Percentiles rank a stretch among this genome's conserved stretches.
Conservation (phyloP, 2,888 invertebrate genomes). For the Drosophila demipolita region DNA sequence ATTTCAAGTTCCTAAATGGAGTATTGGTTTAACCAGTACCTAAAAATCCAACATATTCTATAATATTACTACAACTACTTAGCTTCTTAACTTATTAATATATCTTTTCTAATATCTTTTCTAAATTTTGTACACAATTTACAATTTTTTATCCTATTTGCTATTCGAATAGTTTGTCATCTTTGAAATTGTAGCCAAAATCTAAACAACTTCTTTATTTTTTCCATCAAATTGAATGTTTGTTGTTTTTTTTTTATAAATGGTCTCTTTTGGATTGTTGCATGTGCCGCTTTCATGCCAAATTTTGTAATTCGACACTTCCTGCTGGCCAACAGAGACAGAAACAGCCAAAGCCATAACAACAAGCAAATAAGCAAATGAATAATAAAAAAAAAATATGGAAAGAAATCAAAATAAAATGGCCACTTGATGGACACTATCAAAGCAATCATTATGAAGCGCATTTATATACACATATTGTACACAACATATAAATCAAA, state of each 20-base stretch:
- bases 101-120: background rate
- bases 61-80: background rate
- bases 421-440: slow-evolving; percentile 59
- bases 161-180: background rate
- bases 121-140: background rate
- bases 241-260: slow-evolving; percentile 31
- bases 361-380: slow-evolving; percentile 27
- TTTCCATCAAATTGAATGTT: slow-evolving; percentile 34
- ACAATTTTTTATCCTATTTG: background rate
- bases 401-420: slow-evolving; percentile 62
- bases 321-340: slow-evolving; percentile 55
- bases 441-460: slow-evolving; percentile 19
- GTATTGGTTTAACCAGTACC: too few relatives aligned
- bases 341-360: background rate
- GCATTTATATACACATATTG: slow-evolving; percentile 13
- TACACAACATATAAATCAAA: slow-evolving; percentile 30
- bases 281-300: slow-evolving; percentile 58
- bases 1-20: too few relatives aligned
- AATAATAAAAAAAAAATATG: slow-evolving; percentile 22
- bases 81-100: background rate
- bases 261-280: slow-evolving; percentile 23
- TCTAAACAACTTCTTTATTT: background rate
- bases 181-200: background rate
- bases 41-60: background rate
- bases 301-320: slow-evolving; percentile 65